Base-by-base conservation (phyloP, 2,888 invertebrate genomes). In the Ichneumon xanthorius region DNA sequence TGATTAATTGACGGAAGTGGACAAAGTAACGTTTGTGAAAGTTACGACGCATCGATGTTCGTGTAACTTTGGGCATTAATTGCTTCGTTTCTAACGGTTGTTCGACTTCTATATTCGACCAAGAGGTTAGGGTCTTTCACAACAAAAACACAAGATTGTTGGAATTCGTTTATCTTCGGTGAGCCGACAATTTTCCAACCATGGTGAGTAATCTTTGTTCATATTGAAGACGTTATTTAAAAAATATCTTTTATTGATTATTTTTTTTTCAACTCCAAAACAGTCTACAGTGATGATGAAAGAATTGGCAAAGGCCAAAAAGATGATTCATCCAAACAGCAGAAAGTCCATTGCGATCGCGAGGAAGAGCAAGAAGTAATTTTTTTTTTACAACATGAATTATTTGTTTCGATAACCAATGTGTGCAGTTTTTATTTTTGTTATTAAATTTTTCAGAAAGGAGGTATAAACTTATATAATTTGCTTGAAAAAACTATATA, bases 311-410 rank as follows among this genome's bases (percentile, higher is more conserved):
- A 92, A 93, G 84, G 88, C 87, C 68, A 93, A 91, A 82, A 94
- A 92, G 86, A 87, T 92, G 77, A 76, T 91, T 4, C 98, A 98
- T 94, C 98, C 98, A 0, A 97, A 98, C 93, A 98, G 98, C 90
- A 95, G 98, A 87, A 97, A 97, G 94, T 97, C 97, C 0, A 95
- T 96, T 86, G 96, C 96, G 9, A 93, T 98, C 26, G 95, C 96
- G 2, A 97, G 96, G 92, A 96, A 97, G 93, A 94, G 96, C 7
- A 96, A 96, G 87, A 97, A 95, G 95, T 95, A 93, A 90, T 91
- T 88, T 75, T 81, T 73, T 19, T 5, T 53, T 67, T 11, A 55
- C 65, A n/a, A 61, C 76, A 63, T 55, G 2, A n/a, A 58, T 67
- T 77, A 11, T 71, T 40, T 33, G 72, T 19, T 33, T 9, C 37